phyloP scores from a whole-genome alignment of 2,888 invertebrate species.

The Torymus auratus region DNA sequence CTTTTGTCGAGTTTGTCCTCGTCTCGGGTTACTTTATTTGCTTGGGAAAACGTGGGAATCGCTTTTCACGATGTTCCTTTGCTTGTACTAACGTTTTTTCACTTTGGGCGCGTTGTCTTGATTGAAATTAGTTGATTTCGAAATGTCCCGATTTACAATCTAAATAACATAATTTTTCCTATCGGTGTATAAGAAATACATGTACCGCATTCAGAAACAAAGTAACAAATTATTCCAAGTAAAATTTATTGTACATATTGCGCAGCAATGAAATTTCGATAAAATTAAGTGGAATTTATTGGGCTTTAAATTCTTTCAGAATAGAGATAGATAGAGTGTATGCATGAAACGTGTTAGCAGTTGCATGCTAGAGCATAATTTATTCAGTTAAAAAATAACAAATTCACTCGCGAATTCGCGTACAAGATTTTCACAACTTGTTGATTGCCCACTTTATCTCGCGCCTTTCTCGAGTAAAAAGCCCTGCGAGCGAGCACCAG shows the following conservation, averaged over 20 bases:
- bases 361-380: conserved; percentile 12
- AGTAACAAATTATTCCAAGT: too few species aligned
- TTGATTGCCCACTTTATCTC: conserved; percentile 31
- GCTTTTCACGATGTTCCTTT: neutral
- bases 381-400: neutral
- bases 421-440: conserved; percentile 7
- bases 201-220: too few species aligned
- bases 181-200: too few species aligned
- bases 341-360: neutral
- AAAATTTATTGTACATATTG: too few species aligned
- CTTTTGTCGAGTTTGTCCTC: neutral
- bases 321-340: conserved; percentile 1
- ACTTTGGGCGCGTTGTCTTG: neutral
- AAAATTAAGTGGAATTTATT: too few species aligned
- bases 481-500: neutral
- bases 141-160: neutral
- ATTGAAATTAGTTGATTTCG: neutral
- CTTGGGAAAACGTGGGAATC: neutral
- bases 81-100: neutral
- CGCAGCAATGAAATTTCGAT: too few species aligned
- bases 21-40: neutral
- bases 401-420: conserved; percentile 3
- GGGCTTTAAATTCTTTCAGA: too few species aligned
- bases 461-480: neutral
- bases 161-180: too few species aligned